Evolutionary conservation across 2,797 vertebrate species (phyloP).

Genomic region (Arrhamphus sclerolepis): DNA sequence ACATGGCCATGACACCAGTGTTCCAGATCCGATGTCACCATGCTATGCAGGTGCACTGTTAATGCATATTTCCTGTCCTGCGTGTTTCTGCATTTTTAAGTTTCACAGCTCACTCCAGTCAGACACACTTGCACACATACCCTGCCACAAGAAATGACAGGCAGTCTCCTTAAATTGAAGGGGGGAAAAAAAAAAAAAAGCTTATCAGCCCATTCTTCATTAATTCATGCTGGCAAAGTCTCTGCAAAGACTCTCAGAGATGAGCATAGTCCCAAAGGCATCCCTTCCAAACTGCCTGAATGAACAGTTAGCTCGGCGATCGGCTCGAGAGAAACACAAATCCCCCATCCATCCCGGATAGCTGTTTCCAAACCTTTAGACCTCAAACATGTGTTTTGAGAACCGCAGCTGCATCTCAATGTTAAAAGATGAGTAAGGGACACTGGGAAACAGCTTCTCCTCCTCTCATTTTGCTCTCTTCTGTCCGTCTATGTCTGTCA

Average conservation of each 20-base stretch:
- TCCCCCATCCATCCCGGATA: slow-evolving; percentile 66
- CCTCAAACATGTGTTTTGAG: slow-evolving; percentile 70
- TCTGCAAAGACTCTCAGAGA: slow-evolving; percentile 77
- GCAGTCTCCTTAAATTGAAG: slow-evolving; percentile 59
- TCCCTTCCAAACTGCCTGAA: slow-evolving; percentile 70
- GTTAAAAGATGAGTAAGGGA: slow-evolving; percentile 40
- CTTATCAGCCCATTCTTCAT: slow-evolving; percentile 66
- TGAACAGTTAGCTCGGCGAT: slow-evolving; percentile 68
- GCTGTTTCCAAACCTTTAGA: slow-evolving; percentile 70
- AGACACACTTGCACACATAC: slow-evolving; percentile 20
- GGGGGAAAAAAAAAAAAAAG: slow-evolving; percentile 33
- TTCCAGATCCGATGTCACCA: slow-evolving; percentile 38
- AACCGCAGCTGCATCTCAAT: slow-evolving; percentile 57
- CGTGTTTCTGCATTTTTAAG: slow-evolving; percentile 12
- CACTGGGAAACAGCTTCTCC: slow-evolving; percentile 31
- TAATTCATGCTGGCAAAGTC: slow-evolving; percentile 76
- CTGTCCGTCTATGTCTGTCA: slow-evolving; percentile 26
- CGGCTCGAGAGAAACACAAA: slow-evolving; percentile 66
- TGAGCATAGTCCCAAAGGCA: slow-evolving; percentile 70
- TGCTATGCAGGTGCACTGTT: slow-evolving; percentile 11
- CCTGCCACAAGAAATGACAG: slow-evolving; percentile 64
- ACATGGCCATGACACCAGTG: slow-evolving; percentile 29
- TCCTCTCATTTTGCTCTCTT: slow-evolving; percentile 30
- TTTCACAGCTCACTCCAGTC: slow-evolving; percentile 21
- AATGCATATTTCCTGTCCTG: slow-evolving; percentile 16